These are phyloP conservation scores for Platyscapa corneri DNA, from an alignment of 1,140 invertebrate genomes.

Conservation along the genomic window DNA sequence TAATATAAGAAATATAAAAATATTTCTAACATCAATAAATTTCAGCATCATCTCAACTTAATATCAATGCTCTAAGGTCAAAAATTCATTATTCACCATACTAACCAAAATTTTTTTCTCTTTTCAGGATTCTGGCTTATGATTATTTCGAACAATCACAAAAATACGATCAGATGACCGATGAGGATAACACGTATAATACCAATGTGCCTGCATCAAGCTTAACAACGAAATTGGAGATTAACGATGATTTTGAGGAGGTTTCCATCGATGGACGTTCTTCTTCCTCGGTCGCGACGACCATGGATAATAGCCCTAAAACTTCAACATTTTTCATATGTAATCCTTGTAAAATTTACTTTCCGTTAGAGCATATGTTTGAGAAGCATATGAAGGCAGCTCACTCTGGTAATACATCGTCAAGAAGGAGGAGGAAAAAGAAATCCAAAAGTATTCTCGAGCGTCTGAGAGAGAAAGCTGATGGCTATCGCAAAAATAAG, in stretches of 20 bases:
- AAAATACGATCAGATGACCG: background rate
- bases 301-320: background rate
- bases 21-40: background rate
- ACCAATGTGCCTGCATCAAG: background rate
- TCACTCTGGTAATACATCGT: slow-evolving; percentile 22
- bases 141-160: background rate
- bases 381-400: slow-evolving; percentile 61
- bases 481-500: background rate
- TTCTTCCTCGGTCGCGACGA: background rate
- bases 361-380: slow-evolving; percentile 73
- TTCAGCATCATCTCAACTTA: background rate
- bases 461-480: background rate
- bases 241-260: slow-evolving; percentile 29
- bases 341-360: slow-evolving; percentile 73
- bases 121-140: background rate
- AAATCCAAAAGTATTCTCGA: background rate
- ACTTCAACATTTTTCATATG: slow-evolving; percentile 60
- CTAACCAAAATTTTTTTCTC: slow-evolving; percentile 10
- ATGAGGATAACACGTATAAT: slow-evolving; percentile 1
- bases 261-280: slow-evolving; percentile 36
- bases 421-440: background rate
- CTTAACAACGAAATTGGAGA: background rate
- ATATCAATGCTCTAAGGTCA: background rate
- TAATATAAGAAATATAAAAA: background rate
- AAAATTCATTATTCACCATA: background rate